Conservation (phyloP, 1,140 invertebrate species). For the Drosophila simulans region DNA sequence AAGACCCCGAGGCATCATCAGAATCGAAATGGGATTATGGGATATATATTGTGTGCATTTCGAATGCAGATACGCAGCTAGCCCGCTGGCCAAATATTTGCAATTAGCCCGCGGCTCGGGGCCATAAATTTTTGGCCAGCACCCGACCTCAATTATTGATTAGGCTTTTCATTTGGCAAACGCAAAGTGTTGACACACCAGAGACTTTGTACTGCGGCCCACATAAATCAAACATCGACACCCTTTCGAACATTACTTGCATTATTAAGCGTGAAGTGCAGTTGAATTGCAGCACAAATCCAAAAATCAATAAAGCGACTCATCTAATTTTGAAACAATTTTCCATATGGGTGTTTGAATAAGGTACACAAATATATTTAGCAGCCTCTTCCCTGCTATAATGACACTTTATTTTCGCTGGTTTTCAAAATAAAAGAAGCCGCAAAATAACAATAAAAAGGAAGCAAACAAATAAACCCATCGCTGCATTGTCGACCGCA, state of each 20-base stretch:
- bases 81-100: conserved; percentile 40
- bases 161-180: conserved; percentile 23
- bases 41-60: conserved; percentile 17
- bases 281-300: no score
- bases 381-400: no score
- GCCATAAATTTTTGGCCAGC: conserved; percentile 31
- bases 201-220: conserved; percentile 26
- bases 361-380: no score
- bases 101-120: conserved; percentile 19
- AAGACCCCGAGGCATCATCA: conserved; percentile 11
- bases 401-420: background rate
- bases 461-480: conserved; percentile 30
- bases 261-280: conserved; percentile 19
- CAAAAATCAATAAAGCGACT: no score
- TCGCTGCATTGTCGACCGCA: conserved; percentile 35
- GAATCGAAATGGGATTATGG: conserved; percentile 19
- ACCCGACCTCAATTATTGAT: conserved; percentile 39
- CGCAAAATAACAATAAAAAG: conserved; percentile 8
- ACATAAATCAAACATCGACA: conserved; percentile 34
- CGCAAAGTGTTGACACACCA: conserved; percentile 37
- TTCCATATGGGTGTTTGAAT: no score
- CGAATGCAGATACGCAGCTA: conserved; percentile 21
- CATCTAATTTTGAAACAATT: no score
- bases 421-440: background rate
- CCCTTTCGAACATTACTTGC: background rate